Evolutionary conservation across 2,797 vertebrate genomes (phyloP), one percentile per base, ranked within the genome.

Genomic region (Spinus olivaceus): DNA sequence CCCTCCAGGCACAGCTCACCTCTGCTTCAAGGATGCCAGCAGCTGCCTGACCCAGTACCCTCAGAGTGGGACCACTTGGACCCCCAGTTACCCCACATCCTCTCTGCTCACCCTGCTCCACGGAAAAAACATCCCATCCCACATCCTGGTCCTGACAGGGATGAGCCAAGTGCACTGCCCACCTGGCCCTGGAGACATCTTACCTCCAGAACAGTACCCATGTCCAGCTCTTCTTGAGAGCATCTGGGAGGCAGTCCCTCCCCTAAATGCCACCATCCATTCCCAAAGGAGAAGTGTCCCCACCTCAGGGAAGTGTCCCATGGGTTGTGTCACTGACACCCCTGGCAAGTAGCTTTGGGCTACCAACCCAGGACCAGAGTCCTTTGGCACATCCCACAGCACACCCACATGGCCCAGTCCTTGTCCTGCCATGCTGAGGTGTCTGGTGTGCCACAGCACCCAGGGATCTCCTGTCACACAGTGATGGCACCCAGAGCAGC

Each of bases 31-130:
- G 67, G 37, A 21, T 64, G 23, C 1, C 21, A 78, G 0, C 0
- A 44, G 33, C 37, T 78, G 22, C 70, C 77, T 9, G 14, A 15
- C 2, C 42, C 0, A 0, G 27, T 32, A 28, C 2, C n/a, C 44
- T 18, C 30, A 54, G 54, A 37, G 17, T 32, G 8, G 1, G 37
- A 66, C 14, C 23, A n/a, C 64, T 27, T 3, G 3, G 35, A 37
- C 18, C 46, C 15, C 14, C 0, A 3, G 3, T 81, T 61, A 65
- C 21, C 50, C 27, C 49, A 37, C 56, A 61, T 14, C 14, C 33
- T 49, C 25, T 56, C 49, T 65, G 53, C 23, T 53, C 2, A 2
- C 33, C 59, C 49, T n/a, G 59, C 59, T 90, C 41, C n/a, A 8
- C 1, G 27, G 66, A 86, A 87, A 25, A 54, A 92, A 61, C 10